phyloP scores from a whole-genome alignment of 2,797 vertebrate species.

The Chelidonichthys spinosus region DNA sequence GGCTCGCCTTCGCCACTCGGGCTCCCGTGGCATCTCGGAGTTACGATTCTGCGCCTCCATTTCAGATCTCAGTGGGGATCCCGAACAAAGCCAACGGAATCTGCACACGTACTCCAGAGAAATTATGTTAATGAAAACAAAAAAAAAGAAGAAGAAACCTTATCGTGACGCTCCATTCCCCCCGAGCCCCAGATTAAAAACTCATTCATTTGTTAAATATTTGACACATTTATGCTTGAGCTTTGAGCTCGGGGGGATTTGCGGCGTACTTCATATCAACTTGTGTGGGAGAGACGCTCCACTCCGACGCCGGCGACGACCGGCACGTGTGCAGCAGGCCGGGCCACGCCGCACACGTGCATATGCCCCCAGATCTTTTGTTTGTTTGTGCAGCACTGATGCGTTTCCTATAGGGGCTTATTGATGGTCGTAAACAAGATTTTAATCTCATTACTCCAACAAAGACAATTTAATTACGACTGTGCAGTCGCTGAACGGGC shows the following conservation, averaged over 20 bases:
- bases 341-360: slow-evolving; percentile 62
- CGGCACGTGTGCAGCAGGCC: slow-evolving; percentile 74
- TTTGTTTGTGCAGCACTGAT: slow-evolving; percentile 47
- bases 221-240: slow-evolving; percentile 85
- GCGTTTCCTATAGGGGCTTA: slow-evolving; percentile 34
- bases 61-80: slow-evolving; percentile 83
- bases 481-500: slow-evolving; percentile 28
- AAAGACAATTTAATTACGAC: slow-evolving; percentile 42
- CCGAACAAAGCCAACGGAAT: slow-evolving; percentile 82
- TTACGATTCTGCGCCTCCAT: slow-evolving; percentile 75
- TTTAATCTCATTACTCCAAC: slow-evolving; percentile 48
- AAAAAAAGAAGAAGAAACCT: slow-evolving; percentile 76
- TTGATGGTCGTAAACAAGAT: slow-evolving; percentile 37
- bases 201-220: slow-evolving; percentile 88
- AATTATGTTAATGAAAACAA: slow-evolving; percentile 83
- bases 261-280: slow-evolving; percentile 78
- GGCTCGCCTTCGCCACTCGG: slow-evolving; percentile 66
- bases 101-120: slow-evolving; percentile 84
- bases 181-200: slow-evolving; percentile 86
- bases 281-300: slow-evolving; percentile 83
- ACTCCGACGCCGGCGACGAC: slow-evolving; percentile 72
- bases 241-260: slow-evolving; percentile 82
- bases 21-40: slow-evolving; percentile 68
- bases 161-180: slow-evolving; percentile 82
- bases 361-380: slow-evolving; percentile 53